phyloP scores from a whole-genome alignment of 2,797 vertebrate genomes.

The Rhinatrema bivittatum region DNA sequence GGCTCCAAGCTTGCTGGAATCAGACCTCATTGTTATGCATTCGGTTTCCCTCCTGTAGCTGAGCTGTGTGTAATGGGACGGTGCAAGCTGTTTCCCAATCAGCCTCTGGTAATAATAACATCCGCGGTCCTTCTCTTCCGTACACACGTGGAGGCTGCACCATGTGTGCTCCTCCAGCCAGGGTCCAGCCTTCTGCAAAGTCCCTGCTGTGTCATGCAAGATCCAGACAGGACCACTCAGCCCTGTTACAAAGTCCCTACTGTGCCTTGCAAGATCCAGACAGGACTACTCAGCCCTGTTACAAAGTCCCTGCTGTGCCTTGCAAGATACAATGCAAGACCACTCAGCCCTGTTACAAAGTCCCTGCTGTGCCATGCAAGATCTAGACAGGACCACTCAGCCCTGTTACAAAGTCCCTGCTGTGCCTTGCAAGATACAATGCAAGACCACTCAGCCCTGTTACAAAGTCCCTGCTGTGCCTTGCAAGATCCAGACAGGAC shows the following conservation, averaged over 20 bases:
- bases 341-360: no score
- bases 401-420: no score
- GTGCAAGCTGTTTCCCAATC: constrained; percentile 50
- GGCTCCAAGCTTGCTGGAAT: constrained; percentile 43
- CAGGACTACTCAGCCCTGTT: not conserved
- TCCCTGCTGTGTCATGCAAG: not conserved
- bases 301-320: not conserved
- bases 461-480: not conserved
- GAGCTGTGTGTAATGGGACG: constrained; percentile 52
- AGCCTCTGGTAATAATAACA: constrained; percentile 31
- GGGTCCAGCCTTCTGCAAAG: not conserved
- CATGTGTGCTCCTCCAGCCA: not conserved
- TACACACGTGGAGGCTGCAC: constrained; percentile 40
- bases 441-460: no score
- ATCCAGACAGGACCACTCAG: no score
- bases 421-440: not conserved
- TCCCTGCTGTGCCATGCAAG: no score
- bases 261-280: not conserved
- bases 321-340: no score
- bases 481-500: not conserved
- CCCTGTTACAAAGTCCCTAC: no score
- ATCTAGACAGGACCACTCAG: no score
- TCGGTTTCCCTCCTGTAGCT: constrained; percentile 45
- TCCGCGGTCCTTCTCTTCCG: constrained; percentile 15
- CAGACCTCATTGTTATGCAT: constrained; percentile 54